phyloP scores from a whole-genome alignment of 2,113 vertebrate species.

The Stigmatopora nigra region DNA sequence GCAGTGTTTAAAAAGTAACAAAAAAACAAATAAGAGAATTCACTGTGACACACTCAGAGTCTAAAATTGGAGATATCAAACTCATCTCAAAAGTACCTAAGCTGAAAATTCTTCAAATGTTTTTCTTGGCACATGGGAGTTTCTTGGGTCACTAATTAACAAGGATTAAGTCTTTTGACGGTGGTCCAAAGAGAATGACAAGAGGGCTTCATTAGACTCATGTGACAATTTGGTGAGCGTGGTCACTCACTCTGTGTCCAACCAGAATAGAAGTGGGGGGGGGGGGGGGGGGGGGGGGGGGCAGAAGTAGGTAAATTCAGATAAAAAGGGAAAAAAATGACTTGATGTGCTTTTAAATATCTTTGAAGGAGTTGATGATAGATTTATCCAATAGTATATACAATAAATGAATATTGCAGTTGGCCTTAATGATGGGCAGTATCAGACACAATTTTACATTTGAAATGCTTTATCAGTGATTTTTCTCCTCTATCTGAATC shows the following conservation, averaged over 20 bases:
- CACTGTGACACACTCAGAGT: not conserved
- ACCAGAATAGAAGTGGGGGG: conserved; percentile 2
- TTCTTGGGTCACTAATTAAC: conserved; percentile 90
- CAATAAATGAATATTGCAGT: not conserved
- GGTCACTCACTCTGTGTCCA: conserved; percentile 45
- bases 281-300: too few relatives aligned
- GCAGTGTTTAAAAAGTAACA: not conserved
- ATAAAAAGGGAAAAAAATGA: not conserved
- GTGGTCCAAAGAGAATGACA: conserved; percentile 16
- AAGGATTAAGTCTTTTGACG: conserved; percentile 76
- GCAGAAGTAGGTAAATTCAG: too few relatives aligned
- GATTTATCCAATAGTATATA: not conserved
- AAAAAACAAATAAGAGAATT: too few relatives aligned
- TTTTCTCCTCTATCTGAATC: conserved; percentile 3
- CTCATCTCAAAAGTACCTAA: conserved; percentile 69
- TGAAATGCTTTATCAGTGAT: not conserved
- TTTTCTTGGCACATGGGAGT: conserved; percentile 88
- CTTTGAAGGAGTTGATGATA: not conserved
- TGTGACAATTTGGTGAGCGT: conserved; percentile 79
- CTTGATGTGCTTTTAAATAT: not conserved
- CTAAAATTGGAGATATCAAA: conserved; percentile 46
- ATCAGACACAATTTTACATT: not conserved
- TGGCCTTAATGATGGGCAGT: not conserved
- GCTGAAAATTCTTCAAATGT: conserved; percentile 80
- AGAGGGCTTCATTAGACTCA: conserved; percentile 65